A percentile compares a stretch with the other conserved stretches of the same genome.
phyloP scores from a whole-genome alignment of 1,140 invertebrate species.

The Drosophila sucinea region DNA sequence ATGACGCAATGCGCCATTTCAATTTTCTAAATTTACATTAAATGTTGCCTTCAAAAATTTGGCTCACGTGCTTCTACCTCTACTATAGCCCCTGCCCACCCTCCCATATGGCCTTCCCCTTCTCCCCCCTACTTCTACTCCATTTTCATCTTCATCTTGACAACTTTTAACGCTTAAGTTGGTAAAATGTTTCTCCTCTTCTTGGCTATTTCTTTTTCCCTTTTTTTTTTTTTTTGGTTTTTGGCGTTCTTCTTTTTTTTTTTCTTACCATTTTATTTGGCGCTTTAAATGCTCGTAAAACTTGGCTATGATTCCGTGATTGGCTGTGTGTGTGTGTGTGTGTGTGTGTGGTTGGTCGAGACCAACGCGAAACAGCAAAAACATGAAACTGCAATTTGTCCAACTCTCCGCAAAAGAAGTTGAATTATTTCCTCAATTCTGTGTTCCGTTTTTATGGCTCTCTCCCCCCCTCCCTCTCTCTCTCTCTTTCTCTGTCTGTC shows the following conservation, averaged over 20 bases:
- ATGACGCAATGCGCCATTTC: conserved; percentile 62
- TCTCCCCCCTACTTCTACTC: background rate
- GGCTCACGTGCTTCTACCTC: conserved; percentile 42
- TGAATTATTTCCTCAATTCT: conserved; percentile 54
- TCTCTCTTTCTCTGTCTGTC: conserved; percentile 14
- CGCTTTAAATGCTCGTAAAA: conserved; percentile 66
- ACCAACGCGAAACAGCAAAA: conserved; percentile 8
- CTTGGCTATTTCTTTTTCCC: conserved; percentile 5
- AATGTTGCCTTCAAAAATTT: conserved; percentile 47
- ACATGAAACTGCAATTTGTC: conserved; percentile 71
- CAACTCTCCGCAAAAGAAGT: conserved; percentile 34
- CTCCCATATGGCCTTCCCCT: background rate
- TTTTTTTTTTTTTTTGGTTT: conserved; percentile 2
- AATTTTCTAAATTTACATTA: conserved; percentile 60
- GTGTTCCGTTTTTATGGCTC: conserved; percentile 42
- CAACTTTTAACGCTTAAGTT: conserved; percentile 61
- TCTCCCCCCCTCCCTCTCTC: background rate
- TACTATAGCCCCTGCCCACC: background rate
- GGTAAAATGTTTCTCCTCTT: conserved; percentile 46
- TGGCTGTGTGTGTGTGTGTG: conserved; percentile 24
- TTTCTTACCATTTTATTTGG: conserved; percentile 49
- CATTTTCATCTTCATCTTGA: conserved; percentile 38
- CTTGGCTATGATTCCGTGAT: conserved; percentile 46
- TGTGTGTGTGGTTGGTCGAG: conserved; percentile 12
- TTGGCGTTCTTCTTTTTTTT: background rate